Conservation (phyloP, 2,888 invertebrate genomes). For the Polyploca ridens region DNA sequence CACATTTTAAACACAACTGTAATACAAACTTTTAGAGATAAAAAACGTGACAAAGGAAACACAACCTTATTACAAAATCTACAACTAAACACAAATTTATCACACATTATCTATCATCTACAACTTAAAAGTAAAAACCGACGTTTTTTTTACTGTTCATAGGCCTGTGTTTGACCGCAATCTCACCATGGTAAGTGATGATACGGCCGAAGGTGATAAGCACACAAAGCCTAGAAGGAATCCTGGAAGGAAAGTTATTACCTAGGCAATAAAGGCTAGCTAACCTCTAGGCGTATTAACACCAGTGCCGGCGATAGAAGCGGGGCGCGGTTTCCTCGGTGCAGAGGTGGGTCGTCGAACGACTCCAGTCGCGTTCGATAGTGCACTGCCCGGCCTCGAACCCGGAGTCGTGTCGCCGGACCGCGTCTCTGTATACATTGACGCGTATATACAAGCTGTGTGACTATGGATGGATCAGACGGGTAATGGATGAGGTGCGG, state of each 20-base stretch:
- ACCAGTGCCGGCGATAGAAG: slow-evolving; percentile 92
- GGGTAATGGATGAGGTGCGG: slow-evolving; percentile 24
- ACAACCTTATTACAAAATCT: not conserved
- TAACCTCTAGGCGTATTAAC: slow-evolving; percentile 86
- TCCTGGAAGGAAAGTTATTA: no score
- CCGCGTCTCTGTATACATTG: slow-evolving; percentile 83
- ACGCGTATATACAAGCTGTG: slow-evolving; percentile 32
- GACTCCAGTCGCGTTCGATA: slow-evolving; percentile 86
- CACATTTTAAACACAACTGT: no score
- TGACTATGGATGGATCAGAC: slow-evolving; percentile 16
- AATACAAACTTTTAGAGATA: no score
- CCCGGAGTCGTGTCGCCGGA: slow-evolving; percentile 90
- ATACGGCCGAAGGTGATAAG: no score
- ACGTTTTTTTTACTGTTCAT: no score
- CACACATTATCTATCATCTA: no score
- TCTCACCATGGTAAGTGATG: no score
- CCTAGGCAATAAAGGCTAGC: slow-evolving; percentile 18
- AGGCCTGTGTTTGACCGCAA: no score
- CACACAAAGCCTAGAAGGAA: no score
- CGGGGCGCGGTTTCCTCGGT: slow-evolving; percentile 87
- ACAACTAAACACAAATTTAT: no score
- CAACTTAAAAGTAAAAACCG: not conserved
- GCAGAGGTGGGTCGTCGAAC: slow-evolving; percentile 82
- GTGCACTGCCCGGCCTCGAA: slow-evolving; percentile 94
- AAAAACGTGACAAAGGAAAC: not conserved